These are phyloP conservation scores for Aphaenogaster rudis DNA, from an alignment of 1,140 invertebrate species.

Conservation along the genomic window DNA sequence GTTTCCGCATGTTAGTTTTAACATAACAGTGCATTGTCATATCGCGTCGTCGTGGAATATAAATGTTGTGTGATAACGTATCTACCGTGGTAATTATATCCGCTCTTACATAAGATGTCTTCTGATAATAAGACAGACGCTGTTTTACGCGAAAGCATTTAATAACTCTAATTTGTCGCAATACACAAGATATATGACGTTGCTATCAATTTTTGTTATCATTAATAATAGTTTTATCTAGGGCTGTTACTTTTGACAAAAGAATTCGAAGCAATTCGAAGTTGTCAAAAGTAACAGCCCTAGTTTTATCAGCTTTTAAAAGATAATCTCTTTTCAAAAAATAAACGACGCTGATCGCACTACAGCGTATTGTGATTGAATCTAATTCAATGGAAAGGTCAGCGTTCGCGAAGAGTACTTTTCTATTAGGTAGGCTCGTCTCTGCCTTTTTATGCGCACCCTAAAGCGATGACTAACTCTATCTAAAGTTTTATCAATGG, in stretches of 20 bases:
- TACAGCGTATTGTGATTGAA: neutral
- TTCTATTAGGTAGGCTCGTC: neutral
- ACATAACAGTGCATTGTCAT: conserved; percentile 1
- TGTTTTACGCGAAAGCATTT: neutral
- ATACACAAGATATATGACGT: neutral
- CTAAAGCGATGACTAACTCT: neutral
- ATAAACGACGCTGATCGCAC: neutral
- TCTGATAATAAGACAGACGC: neutral
- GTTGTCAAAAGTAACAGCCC: too few species aligned
- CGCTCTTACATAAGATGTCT: neutral
- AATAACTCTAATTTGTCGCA: neutral
- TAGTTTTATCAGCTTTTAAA: neutral
- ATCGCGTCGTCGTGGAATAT: neutral
- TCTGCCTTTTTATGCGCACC: neutral
- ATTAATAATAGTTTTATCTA: too few species aligned
- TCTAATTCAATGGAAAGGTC: conserved; percentile 22
- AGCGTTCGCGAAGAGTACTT: conserved; percentile 9
- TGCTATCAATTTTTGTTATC: too few species aligned
- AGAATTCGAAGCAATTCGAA: too few species aligned
- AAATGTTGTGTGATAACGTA: conserved; percentile 16
- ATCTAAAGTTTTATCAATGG: neutral
- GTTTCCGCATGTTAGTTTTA: neutral
- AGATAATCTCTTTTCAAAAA: neutral
- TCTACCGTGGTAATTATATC: neutral
- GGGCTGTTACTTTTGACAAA: too few species aligned